Percentiles rank a stretch among this genome's conserved stretches.
Evolutionary conservation across 1,140 invertebrate species (phyloP).

Genomic region (Neelides sp.): DNA sequence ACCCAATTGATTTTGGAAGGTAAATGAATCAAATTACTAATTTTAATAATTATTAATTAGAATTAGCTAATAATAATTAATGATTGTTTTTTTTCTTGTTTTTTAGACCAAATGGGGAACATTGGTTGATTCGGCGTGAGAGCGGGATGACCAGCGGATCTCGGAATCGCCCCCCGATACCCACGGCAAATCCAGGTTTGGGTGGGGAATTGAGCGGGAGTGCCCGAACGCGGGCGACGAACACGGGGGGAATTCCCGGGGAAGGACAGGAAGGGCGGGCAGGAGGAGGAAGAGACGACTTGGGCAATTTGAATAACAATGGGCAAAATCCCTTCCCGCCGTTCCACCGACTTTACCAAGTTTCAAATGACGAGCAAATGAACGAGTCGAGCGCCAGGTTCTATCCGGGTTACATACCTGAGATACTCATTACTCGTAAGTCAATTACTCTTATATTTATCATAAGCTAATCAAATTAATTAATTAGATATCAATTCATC

Average conservation of each 20-base stretch:
- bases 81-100: too few relatives aligned
- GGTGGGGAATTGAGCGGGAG: conserved; percentile 4
- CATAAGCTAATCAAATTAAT: neutral
- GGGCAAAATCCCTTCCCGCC: neutral
- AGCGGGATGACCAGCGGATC: too few relatives aligned
- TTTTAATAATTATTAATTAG: too few relatives aligned
- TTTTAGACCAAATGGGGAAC: conserved; percentile 10
- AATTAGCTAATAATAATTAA: too few relatives aligned
- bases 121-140: conserved; percentile 9
- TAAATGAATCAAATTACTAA: too few relatives aligned
- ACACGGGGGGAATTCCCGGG: too few relatives aligned
- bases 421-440: conserved; percentile 31
- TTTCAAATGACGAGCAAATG: neutral
- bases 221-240: conserved; percentile 11
- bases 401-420: conserved; percentile 29
- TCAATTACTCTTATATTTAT: neutral
- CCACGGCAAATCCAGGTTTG: neutral
- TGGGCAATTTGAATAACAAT: neutral
- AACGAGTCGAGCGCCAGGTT: conserved; percentile 14
- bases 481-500: neutral
- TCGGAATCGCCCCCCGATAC: neutral
- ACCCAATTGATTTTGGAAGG: too few relatives aligned
- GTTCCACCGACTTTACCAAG: neutral
- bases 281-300: neutral
- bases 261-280: neutral